phyloP scores from a whole-genome alignment of 2,888 invertebrate genomes.

The Neria commutata region DNA sequence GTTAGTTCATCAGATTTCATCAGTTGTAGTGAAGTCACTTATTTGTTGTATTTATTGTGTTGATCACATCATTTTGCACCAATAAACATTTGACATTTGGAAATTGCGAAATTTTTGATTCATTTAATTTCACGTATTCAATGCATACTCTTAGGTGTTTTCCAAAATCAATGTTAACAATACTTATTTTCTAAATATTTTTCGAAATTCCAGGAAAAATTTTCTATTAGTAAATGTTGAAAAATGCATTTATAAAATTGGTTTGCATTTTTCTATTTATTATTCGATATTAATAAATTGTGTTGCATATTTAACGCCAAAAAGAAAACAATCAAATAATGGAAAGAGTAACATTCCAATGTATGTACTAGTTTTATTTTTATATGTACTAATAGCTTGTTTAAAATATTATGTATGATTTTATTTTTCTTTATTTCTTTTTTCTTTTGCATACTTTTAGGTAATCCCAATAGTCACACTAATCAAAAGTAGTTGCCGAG shows the following conservation, averaged over 20 bases:
- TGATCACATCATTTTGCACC: conserved; percentile 19
- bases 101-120: conserved; percentile 15
- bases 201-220: no score
- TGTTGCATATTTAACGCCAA: neutral
- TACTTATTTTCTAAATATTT: no score
- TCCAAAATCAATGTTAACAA: no score
- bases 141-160: neutral
- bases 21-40: no score
- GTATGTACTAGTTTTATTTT: conserved; percentile 18
- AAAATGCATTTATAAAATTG: no score
- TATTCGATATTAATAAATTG: neutral
- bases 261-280: neutral
- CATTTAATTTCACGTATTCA: neutral
- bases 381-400: conserved; percentile 19
- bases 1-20: conserved; percentile 10
- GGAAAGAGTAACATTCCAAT: neutral
- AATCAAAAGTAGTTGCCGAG: conserved; percentile 57
- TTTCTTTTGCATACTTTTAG: conserved; percentile 52
- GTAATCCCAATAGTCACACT: conserved; percentile 61
- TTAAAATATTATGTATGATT: conserved; percentile 26
- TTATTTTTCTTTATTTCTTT: conserved; percentile 37
- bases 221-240: no score
- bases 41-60: no score
- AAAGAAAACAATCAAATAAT: neutral
- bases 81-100: conserved; percentile 21